These are phyloP conservation scores for Rissa tridactyla DNA, from an alignment of 2,113 vertebrate genomes.

Conservation along the genomic window DNA sequence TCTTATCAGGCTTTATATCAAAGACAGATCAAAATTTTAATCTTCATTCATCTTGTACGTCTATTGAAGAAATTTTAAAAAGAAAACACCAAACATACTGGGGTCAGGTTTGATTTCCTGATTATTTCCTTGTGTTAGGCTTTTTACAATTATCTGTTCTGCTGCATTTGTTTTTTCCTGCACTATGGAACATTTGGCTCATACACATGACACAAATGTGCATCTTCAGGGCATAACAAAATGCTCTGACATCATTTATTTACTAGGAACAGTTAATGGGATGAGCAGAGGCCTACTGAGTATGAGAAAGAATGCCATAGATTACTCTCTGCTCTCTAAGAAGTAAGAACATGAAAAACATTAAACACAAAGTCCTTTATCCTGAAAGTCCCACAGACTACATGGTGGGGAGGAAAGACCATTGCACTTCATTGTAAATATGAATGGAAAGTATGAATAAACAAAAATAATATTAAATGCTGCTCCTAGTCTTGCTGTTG, in stretches of 20 bases:
- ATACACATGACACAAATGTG: background rate
- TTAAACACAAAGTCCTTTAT: background rate
- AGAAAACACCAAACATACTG: background rate
- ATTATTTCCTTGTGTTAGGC: background rate
- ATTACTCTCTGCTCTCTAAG: background rate
- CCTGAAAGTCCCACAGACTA: background rate
- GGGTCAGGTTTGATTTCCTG: background rate
- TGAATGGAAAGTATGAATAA: background rate
- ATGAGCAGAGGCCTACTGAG: background rate
- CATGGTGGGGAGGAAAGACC: background rate
- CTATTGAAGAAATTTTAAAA: background rate
- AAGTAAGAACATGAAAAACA: background rate
- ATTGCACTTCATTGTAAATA: background rate
- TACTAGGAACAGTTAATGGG: background rate
- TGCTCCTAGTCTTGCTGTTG: background rate
- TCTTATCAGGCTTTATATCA: background rate
- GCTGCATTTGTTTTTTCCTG: background rate
- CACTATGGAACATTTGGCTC: background rate
- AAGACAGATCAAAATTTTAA: background rate
- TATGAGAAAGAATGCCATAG: background rate
- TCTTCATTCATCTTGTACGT: background rate
- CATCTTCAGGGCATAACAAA: constrained; percentile 17
- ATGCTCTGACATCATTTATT: constrained; percentile 15
- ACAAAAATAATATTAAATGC: background rate
- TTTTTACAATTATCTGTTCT: background rate